A percentile compares a stretch with the other conserved stretches of the same genome.
phyloP scores from a whole-genome alignment of 2,797 vertebrate genomes.

The Anniella stebbinsi region DNA sequence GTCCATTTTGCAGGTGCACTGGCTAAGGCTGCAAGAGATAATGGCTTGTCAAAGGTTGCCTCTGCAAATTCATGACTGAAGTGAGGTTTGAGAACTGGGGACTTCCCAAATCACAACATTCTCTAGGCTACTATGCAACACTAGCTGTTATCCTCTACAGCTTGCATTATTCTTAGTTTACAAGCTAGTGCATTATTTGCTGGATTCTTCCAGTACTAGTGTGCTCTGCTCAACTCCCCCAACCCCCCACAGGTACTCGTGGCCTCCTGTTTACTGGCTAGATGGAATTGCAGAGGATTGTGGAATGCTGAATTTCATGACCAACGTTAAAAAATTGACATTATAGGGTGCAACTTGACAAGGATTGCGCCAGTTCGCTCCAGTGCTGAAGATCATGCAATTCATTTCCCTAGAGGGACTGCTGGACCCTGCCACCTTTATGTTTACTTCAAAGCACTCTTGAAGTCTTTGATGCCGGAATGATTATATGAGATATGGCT shows the following conservation, averaged over 20 bases:
- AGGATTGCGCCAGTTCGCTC: no score
- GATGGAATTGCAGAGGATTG: background rate
- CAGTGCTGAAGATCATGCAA: background rate
- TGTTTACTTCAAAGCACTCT: constrained; percentile 1
- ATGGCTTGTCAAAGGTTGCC: background rate
- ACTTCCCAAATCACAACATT: background rate
- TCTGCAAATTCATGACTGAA: background rate
- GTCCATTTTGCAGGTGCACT: background rate
- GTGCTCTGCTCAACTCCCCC: no score
- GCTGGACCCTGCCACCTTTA: constrained; percentile 11
- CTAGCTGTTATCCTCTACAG: background rate
- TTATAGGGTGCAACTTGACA: background rate
- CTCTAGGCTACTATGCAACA: background rate
- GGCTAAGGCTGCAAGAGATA: background rate
- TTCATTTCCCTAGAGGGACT: background rate
- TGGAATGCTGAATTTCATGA: background rate
- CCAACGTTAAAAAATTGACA: background rate
- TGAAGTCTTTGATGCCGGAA: constrained; percentile 17
- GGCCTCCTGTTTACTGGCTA: background rate
- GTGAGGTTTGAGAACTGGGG: background rate
- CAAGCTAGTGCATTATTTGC: background rate
- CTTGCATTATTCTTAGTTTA: background rate
- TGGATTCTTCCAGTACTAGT: background rate
- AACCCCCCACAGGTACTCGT: background rate
- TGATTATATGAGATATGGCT: constrained; percentile 10